Evolutionary conservation across 2,113 vertebrate genomes (phyloP).

Genomic region (Dromiciops gliroides): DNA sequence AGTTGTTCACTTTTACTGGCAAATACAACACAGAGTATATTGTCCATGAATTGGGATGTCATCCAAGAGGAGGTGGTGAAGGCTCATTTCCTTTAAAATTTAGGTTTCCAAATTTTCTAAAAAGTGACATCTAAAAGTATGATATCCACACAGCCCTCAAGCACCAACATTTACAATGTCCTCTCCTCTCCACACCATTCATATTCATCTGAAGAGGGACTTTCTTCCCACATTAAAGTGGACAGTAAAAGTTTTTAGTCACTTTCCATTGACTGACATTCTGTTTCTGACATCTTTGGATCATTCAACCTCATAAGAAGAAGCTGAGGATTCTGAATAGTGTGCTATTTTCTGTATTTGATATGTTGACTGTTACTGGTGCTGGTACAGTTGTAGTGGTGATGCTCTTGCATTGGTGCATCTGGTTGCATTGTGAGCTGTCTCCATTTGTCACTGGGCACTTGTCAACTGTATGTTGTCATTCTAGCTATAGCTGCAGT

Average conservation of each 20-base stretch:
- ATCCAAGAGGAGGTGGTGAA: slow-evolving; percentile 97
- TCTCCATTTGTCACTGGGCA: slow-evolving; percentile 96
- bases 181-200: slow-evolving; percentile 85
- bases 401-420: slow-evolving; percentile 92
- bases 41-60: slow-evolving; percentile 93
- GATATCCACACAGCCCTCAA: slow-evolving; percentile 97
- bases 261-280: slow-evolving; percentile 90
- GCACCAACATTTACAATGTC: slow-evolving; percentile 93
- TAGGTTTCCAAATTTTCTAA: slow-evolving; percentile 94
- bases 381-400: slow-evolving; percentile 91
- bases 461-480: slow-evolving; percentile 96
- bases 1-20: slow-evolving; percentile 94
- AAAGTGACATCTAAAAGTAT: slow-evolving; percentile 96
- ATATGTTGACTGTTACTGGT: slow-evolving; percentile 86
- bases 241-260: slow-evolving; percentile 95
- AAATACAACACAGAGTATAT: slow-evolving; percentile 96
- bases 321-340: slow-evolving; percentile 89
- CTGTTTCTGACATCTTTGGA: slow-evolving; percentile 92
- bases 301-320: slow-evolving; percentile 91
- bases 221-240: slow-evolving; percentile 93
- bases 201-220: slow-evolving; percentile 95
- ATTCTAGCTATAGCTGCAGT: slow-evolving; percentile 90
- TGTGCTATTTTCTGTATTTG: slow-evolving; percentile 90
- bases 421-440: slow-evolving; percentile 92
- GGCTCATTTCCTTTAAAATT: slow-evolving; percentile 95